Conservation (phyloP, 2,888 invertebrate species). For the Thelaira solivaga region DNA sequence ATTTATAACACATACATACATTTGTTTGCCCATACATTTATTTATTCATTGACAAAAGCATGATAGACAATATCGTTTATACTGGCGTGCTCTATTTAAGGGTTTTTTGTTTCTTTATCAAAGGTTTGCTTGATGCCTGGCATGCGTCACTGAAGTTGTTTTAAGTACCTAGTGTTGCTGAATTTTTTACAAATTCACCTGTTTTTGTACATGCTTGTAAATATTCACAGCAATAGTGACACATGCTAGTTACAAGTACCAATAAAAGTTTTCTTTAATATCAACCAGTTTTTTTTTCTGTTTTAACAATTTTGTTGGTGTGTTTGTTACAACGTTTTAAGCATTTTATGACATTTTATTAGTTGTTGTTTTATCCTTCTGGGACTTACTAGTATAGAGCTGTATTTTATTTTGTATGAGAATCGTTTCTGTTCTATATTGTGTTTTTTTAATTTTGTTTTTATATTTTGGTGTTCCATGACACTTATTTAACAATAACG, state of each 20-base stretch:
- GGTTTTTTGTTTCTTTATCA: too few relatives aligned
- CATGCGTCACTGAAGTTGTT: too few relatives aligned
- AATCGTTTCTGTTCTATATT: conserved; percentile 5
- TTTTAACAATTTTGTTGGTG: conserved; percentile 27
- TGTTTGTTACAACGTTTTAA: conserved; percentile 35
- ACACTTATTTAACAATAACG: conserved; percentile 53
- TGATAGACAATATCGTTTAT: too few relatives aligned
- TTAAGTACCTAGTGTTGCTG: too few relatives aligned
- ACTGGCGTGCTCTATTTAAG: too few relatives aligned
- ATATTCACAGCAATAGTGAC: too few relatives aligned
- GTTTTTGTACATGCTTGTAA: too few relatives aligned
- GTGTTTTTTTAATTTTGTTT: conserved; percentile 5
- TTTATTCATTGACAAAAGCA: too few relatives aligned
- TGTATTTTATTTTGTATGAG: not conserved
- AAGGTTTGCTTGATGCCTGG: too few relatives aligned
- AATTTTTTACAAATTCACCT: too few relatives aligned
- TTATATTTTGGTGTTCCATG: conserved; percentile 45
- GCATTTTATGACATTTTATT: conserved; percentile 52
- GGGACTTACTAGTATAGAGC: conserved; percentile 6
- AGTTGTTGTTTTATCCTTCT: conserved; percentile 39
- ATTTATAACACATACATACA: too few relatives aligned
- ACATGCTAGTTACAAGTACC: not conserved
- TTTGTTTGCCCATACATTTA: too few relatives aligned
- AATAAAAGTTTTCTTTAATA: conserved; percentile 8
- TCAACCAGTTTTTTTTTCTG: conserved; percentile 1